A percentile compares a stretch with the other conserved stretches of the same genome.
Evolutionary conservation across 2,888 invertebrate genomes (phyloP).

Genomic region (Leptinotarsa juncta): DNA sequence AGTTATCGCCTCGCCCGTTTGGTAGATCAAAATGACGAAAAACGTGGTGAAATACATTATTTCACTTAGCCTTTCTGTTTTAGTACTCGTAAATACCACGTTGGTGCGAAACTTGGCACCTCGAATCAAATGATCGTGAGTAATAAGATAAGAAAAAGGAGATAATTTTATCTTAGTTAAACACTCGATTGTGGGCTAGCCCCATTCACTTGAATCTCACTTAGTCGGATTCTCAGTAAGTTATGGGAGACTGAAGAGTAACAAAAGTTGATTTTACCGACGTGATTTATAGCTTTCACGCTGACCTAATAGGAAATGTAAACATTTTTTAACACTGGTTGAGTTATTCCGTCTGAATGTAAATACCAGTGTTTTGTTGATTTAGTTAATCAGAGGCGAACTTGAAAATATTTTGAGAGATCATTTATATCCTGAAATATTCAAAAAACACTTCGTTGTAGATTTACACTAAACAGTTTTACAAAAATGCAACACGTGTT

Average conservation of each 20-base stretch:
- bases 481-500: too few relatives aligned
- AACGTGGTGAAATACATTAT: slow-evolving; percentile 10
- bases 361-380: background rate
- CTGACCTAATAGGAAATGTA: slow-evolving; percentile 9
- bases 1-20: slow-evolving; percentile 10
- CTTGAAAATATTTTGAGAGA: background rate
- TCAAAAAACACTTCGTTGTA: too few relatives aligned
- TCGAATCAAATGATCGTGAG: slow-evolving; percentile 3
- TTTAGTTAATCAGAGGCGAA: background rate
- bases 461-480: too few relatives aligned
- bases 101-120: slow-evolving; percentile 12
- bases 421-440: too few relatives aligned
- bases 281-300: slow-evolving; percentile 4
- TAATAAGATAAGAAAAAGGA: slow-evolving; percentile 4
- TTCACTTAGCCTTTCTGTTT: background rate
- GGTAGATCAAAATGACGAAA: slow-evolving; percentile 22
- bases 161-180: slow-evolving; percentile 19
- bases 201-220: background rate
- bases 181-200: slow-evolving; percentile 12
- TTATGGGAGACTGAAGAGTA: background rate
- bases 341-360: slow-evolving; percentile 1
- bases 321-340: background rate
- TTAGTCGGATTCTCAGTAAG: background rate
- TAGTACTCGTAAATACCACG: background rate
- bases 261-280: background rate